Conservation (phyloP, 2,797 vertebrate genomes). For the Microcaecilia unicolor region DNA sequence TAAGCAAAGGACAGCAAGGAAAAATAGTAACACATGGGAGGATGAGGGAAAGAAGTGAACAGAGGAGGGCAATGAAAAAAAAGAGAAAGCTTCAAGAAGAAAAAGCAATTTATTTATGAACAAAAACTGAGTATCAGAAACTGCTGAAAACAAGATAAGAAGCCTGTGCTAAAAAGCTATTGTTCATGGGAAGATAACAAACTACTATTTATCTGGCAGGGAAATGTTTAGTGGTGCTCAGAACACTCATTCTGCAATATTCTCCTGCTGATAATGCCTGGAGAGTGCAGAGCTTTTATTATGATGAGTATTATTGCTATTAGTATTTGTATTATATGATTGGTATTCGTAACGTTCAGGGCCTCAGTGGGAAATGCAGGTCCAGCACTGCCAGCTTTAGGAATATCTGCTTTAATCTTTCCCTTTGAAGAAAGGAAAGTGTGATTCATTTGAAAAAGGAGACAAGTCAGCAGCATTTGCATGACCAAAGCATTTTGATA, state of each 20-base stretch:
- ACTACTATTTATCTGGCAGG: constrained; percentile 12
- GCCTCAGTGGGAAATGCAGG: constrained; percentile 8
- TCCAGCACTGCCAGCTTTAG: no score
- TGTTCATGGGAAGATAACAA: constrained; percentile 10
- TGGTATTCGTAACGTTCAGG: constrained; percentile 7
- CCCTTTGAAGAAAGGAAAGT: no score
- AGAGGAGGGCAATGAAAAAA: neutral
- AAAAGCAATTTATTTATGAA: constrained; percentile 20
- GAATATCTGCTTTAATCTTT: no score
- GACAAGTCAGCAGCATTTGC: neutral
- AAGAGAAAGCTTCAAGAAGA: no score
- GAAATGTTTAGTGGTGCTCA: constrained; percentile 14
- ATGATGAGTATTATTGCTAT: constrained; percentile 11
- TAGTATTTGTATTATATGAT: constrained; percentile 8
- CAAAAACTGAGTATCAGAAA: constrained; percentile 15
- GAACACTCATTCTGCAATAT: constrained; percentile 14
- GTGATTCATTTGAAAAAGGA: neutral
- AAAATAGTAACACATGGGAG: neutral
- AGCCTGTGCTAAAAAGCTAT: constrained; percentile 7
- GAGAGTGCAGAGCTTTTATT: constrained; percentile 15
- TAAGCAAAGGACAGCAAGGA: no score
- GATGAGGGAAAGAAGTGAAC: neutral
- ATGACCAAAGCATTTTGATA: no score
- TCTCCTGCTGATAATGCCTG: constrained; percentile 10
- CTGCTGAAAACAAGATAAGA: constrained; percentile 17